A percentile compares a stretch with the other conserved stretches of the same genome.
Conservation (phyloP, 2,888 invertebrate genomes). For the Microlaimidae sp. region DNA sequence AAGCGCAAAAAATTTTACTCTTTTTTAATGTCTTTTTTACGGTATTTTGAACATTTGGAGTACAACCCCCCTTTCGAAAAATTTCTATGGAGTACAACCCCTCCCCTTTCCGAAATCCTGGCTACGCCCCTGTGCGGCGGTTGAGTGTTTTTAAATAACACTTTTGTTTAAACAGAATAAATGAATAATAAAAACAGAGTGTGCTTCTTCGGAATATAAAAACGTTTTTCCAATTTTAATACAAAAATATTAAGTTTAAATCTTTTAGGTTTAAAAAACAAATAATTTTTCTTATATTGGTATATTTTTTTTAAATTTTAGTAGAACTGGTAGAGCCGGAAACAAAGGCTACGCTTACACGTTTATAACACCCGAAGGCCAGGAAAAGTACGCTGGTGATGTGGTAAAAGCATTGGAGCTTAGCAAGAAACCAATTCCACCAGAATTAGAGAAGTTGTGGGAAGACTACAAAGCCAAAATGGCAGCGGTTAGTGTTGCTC, state of each 20-base stretch:
- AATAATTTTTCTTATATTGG: constrained; percentile 2
- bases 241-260: neutral
- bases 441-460: constrained; percentile 61
- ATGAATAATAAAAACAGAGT: neutral
- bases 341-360: constrained; percentile 95
- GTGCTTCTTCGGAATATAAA: too few species aligned
- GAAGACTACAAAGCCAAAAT: constrained; percentile 70
- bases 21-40: too few species aligned
- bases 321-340: constrained; percentile 51
- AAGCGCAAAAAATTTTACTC: too few species aligned
- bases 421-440: constrained; percentile 58
- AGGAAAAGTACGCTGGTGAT: constrained; percentile 81
- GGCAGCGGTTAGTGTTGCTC: constrained; percentile 65
- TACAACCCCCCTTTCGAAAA: too few species aligned
- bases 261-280: neutral
- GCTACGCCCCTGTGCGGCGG: too few species aligned
- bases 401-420: constrained; percentile 59
- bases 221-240: too few species aligned
- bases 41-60: too few species aligned
- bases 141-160: too few species aligned
- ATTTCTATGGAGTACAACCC: too few species aligned
- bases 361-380: constrained; percentile 72
- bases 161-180: neutral
- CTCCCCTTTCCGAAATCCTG: too few species aligned
- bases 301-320: too few species aligned